Conservation (phyloP, 2,113 vertebrate species). For the Cebus imitator region DNA sequence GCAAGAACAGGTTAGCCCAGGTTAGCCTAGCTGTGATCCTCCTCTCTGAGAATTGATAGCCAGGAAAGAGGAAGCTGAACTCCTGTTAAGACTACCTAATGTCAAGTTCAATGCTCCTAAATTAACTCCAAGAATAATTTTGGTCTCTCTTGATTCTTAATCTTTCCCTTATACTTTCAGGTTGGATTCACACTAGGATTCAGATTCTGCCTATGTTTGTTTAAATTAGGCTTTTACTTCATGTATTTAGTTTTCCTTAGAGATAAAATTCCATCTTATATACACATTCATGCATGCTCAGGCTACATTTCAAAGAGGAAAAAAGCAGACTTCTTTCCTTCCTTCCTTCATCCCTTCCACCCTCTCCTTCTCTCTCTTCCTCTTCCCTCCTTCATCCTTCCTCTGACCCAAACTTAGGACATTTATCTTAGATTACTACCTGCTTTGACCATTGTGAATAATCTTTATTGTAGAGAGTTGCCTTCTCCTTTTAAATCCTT, state of each 20-base stretch:
- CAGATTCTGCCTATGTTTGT: not conserved
- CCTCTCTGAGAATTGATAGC: not conserved
- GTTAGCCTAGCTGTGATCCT: not conserved
- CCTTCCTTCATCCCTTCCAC: not conserved
- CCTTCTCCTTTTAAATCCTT: not conserved
- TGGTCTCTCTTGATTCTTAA: not conserved
- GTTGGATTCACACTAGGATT: not conserved
- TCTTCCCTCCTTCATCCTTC: not conserved
- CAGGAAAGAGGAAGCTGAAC: not conserved
- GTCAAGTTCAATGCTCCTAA: not conserved
- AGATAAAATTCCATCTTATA: not conserved
- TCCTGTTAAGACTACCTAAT: not conserved
- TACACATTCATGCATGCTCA: not conserved
- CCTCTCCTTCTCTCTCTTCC: not conserved
- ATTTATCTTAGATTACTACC: not conserved
- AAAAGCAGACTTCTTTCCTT: not conserved
- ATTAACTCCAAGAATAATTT: not conserved
- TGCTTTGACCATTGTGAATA: not conserved
- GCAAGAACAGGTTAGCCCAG: not conserved
- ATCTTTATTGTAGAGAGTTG: not conserved
- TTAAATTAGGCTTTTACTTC: not conserved
- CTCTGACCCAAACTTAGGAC: not conserved
- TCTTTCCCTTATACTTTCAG: not conserved
- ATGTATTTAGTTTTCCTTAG: not conserved
- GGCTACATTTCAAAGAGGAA: not conserved